Percentiles rank a stretch among this genome's conserved stretches.
These are phyloP conservation scores for Digitonthophagus gazella DNA, from an alignment of 2,888 invertebrate species.

Conservation along the genomic window DNA sequence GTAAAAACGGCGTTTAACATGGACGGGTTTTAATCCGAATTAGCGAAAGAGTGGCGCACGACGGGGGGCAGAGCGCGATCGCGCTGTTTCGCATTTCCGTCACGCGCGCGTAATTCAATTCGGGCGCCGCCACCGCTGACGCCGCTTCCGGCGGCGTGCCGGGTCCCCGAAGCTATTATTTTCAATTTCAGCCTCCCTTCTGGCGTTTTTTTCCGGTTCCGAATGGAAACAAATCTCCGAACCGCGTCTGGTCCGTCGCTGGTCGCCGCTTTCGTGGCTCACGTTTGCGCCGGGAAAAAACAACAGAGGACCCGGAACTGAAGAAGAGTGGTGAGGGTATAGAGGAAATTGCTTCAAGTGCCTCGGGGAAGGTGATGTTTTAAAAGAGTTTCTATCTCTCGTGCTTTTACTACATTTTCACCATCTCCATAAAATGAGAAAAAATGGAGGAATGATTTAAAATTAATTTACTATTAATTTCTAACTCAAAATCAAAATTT, in stretches of 20 bases:
- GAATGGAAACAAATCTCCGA: constrained; percentile 15
- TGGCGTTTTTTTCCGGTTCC: constrained; percentile 4
- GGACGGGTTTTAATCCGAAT: not conserved
- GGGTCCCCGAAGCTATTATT: constrained; percentile 15
- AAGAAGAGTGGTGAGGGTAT: no score
- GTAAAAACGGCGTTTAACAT: not conserved
- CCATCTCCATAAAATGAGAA: no score
- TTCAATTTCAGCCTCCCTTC: constrained; percentile 11
- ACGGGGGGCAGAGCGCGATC: not conserved
- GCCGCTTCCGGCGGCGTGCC: not conserved
- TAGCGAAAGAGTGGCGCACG: not conserved
- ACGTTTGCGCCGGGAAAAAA: not conserved
- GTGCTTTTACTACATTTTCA: not conserved
- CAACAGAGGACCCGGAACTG: not conserved
- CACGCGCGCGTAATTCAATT: constrained; percentile 16
- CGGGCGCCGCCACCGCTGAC: constrained; percentile 10
- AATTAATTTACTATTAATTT: no score
- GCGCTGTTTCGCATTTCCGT: constrained; percentile 15
- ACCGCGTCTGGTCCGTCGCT: constrained; percentile 9
- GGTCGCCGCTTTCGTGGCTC: constrained; percentile 6
- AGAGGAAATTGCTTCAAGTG: not conserved
- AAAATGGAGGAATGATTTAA: no score
- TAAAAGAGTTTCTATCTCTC: not conserved
- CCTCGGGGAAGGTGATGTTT: not conserved
- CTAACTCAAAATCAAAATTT: no score